Base-by-base conservation (phyloP, 1,140 invertebrate species). In the Orussus abietinus region DNA sequence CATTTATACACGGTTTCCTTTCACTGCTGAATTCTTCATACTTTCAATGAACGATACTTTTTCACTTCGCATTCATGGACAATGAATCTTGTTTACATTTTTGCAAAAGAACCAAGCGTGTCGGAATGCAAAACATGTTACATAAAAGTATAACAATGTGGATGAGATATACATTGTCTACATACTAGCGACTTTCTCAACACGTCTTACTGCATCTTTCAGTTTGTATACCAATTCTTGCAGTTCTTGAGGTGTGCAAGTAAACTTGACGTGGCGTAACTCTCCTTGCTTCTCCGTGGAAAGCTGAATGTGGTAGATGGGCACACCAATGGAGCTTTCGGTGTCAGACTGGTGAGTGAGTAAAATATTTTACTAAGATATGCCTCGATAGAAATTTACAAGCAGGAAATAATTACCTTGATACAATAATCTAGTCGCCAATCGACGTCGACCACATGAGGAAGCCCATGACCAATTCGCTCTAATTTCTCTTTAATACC, bases 211-310 rank as follows among this genome's bases (percentile, higher is more conserved):
- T 17, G 78, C 70, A 57, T 83, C 80, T 64, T 82, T 82, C 7
- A 84, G 61, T 62, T 84, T 84, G 42, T 78, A 76, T 28, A 83
- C 75, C 38, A 84, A 63, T 62, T 84, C 81, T 66, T 84, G 81
- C 26, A 84, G 55, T 53, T 84, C 77, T 39, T 80, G 78, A 13
- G 74, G 69, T 12, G 75, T 77, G 55, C 81, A 83, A 2, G 71
- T 75, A 55, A 84, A 84, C 28, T 69, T 67, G 22, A 83, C 47
- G 55, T 74, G 61, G 22, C 76, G 66, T 29, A 59, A 42, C 18
- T 65, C 55, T 33, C 71, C 72, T 20, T 54, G 29, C 38, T 78
- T 68, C 2, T 69, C 77, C 45, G 64, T 71, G 35, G 56, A 64
- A 7, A 79, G 42, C 44, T 52, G 57, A 19, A 79, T 64, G 41